Evolutionary conservation across 2,888 invertebrate genomes (phyloP).

Genomic region (Chelonus formosanus): DNA sequence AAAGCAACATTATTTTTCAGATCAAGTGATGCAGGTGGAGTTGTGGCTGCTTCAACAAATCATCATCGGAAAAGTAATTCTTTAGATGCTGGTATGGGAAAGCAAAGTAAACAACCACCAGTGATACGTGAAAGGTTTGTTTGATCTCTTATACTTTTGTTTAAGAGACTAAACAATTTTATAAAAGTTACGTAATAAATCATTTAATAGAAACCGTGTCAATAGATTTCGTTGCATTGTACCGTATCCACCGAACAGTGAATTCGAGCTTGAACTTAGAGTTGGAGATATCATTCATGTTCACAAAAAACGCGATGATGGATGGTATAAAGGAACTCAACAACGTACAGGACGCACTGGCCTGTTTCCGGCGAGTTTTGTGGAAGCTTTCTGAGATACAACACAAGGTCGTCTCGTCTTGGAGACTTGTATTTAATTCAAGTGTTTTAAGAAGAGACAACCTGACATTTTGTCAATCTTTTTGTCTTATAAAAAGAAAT

Average conservation of each 20-base stretch:
- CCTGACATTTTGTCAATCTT: slow-evolving; percentile 14
- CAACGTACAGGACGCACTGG: slow-evolving; percentile 91
- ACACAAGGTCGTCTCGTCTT: slow-evolving; percentile 57
- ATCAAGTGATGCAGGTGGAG: slow-evolving; percentile 56
- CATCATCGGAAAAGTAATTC: slow-evolving; percentile 85
- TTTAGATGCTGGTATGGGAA: slow-evolving; percentile 74
- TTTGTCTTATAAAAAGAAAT: slow-evolving; percentile 6
- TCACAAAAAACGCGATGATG: slow-evolving; percentile 90
- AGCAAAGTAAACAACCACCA: slow-evolving; percentile 65
- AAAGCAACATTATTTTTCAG: slow-evolving; percentile 43
- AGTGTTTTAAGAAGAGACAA: slow-evolving; percentile 36
- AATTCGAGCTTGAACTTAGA: slow-evolving; percentile 88
- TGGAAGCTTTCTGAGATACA: slow-evolving; percentile 73
- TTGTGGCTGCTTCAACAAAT: slow-evolving; percentile 59
- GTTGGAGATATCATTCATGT: slow-evolving; percentile 92
- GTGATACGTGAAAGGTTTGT: slow-evolving; percentile 68
- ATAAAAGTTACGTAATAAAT: too few relatives aligned
- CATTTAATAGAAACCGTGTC: slow-evolving; percentile 53
- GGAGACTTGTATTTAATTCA: slow-evolving; percentile 63
- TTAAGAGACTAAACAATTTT: not conserved
- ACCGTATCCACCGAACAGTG: slow-evolving; percentile 93
- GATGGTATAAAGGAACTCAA: slow-evolving; percentile 94
- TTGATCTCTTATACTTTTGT: slow-evolving; percentile 19
- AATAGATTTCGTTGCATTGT: slow-evolving; percentile 89
- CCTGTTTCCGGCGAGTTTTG: slow-evolving; percentile 95